Base-by-base conservation (phyloP, 2,113 vertebrate species). In the Caloenas nicobarica region DNA sequence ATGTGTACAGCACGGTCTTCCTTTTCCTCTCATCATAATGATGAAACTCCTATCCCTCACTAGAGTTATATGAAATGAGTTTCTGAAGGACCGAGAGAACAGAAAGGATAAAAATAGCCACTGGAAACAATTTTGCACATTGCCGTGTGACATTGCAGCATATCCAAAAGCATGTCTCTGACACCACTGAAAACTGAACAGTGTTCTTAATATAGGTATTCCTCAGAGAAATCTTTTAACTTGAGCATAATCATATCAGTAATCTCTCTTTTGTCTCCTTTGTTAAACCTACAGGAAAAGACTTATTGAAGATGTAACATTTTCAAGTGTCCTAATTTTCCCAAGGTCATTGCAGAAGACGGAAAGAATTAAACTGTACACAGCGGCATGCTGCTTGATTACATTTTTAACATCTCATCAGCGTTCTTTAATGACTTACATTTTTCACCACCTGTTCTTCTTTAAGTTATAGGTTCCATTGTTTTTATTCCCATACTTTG, bases 271-370 rank as follows among this genome's bases (percentile, higher is more conserved):
- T 71, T 81, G n/a, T 36, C 65, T 92, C 16, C 16, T 89, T 74
- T 2, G 2, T 83, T 96, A 91, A 91, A 88, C 31, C 40, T 73
- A 10, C 82, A 17, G 28, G 76, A 86, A 51, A 87, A 88, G 33
- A 40, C 14, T 82, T 74, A 56, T 5, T 91, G 76, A 86, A 69
- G 58, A 88, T 57, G 71, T 23, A 88, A 82, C 11, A 71, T 90
- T 90, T 93, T 91, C 38, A 80, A 89, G 58, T 33, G 60, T 74
- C 91, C 58, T 87, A 78, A 79, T 91, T 95, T 91, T 91, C 13
- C 31, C 70, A 86, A 92, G 80, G 89, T 94, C 73, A 70, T 64
- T 97, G 90, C 57, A 36, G 17, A 40, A 96, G 46, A 81, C 9
- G 46, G 54, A 88, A 88, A 54, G n/a, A 88, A 91, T 64, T 86